phyloP scores from a whole-genome alignment of 1,140 invertebrate species.

The Lepidurus apus region DNA sequence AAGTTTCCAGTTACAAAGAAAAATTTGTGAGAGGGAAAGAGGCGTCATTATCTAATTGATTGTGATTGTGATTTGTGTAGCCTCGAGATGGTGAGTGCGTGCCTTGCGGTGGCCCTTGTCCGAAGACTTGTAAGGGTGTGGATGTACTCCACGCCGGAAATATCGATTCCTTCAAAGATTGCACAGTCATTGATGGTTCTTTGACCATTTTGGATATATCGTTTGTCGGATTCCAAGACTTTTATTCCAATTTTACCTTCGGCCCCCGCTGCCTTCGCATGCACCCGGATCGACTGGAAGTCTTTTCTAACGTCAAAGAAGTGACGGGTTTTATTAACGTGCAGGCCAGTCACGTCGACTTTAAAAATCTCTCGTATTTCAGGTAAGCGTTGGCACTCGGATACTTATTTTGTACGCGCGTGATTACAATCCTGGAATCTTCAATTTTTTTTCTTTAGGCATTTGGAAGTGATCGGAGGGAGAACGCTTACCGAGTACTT shows the following conservation, averaged over 20 bases:
- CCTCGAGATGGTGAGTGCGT: conserved; percentile 83
- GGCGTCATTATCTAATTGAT: too few relatives aligned
- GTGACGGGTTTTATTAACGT: conserved; percentile 89
- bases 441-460: conserved; percentile 49
- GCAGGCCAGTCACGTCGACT: conserved; percentile 75
- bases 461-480: conserved; percentile 87
- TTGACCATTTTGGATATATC: conserved; percentile 81
- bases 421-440: background rate
- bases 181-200: conserved; percentile 92
- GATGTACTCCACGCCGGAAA: conserved; percentile 77
- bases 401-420: background rate
- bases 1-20: too few relatives aligned
- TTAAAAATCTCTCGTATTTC: conserved; percentile 87
- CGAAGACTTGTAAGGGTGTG: conserved; percentile 76
- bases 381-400: conserved; percentile 42
- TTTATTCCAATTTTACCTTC: conserved; percentile 72
- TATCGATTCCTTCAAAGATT: conserved; percentile 81
- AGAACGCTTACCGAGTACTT: conserved; percentile 78
- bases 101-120: conserved; percentile 88
- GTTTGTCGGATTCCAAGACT: conserved; percentile 80
- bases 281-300: conserved; percentile 77
- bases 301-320: conserved; percentile 86
- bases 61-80: conserved; percentile 35
- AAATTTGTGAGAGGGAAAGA: too few relatives aligned
- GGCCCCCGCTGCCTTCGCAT: conserved; percentile 67